A percentile compares a stretch with the other conserved stretches of the same genome.
Evolutionary conservation across 2,888 invertebrate species (phyloP).

Genomic region (Calameuta pallipes): DNA sequence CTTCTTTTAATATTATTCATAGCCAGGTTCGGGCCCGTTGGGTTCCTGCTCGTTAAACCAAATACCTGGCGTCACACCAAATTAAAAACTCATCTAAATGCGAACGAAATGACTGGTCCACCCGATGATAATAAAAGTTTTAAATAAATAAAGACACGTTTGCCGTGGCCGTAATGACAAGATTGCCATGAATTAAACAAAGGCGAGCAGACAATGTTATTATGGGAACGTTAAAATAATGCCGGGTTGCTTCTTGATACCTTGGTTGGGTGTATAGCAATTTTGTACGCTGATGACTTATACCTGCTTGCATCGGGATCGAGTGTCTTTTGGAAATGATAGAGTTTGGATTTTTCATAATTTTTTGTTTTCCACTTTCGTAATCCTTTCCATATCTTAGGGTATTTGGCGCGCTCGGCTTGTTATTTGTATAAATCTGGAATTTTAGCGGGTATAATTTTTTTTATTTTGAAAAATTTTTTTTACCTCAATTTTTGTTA

Average conservation of each 20-base stretch:
- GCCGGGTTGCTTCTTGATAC: conserved; percentile 32
- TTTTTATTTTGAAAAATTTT: no score
- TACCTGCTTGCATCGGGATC: no score
- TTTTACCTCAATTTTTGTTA: no score
- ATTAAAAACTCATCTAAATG: conserved; percentile 56
- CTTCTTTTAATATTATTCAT: conserved; percentile 45
- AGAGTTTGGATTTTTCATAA: no score
- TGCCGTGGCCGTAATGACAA: conserved; percentile 46
- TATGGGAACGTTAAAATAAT: conserved; percentile 41
- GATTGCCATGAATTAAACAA: conserved; percentile 48
- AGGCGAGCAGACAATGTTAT: conserved; percentile 39
- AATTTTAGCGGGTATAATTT: no score
- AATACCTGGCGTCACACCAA: conserved; percentile 52
- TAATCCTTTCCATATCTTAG: no score
- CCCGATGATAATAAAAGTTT: conserved; percentile 38
- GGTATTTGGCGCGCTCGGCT: no score
- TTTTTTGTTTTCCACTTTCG: no score
- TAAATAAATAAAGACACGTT: conserved; percentile 51
- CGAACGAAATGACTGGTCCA: conserved; percentile 44
- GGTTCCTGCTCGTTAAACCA: conserved; percentile 50
- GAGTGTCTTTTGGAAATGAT: no score
- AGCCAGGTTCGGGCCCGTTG: conserved; percentile 31
- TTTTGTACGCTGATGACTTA: conserved; percentile 7
- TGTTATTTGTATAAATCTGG: no score
- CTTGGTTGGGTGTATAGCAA: conserved; percentile 16